Percentiles rank a stretch among this genome's conserved stretches.
These are phyloP conservation scores for Tetramorium parvispinum DNA, from an alignment of 1,140 invertebrate genomes.

Conservation along the genomic window DNA sequence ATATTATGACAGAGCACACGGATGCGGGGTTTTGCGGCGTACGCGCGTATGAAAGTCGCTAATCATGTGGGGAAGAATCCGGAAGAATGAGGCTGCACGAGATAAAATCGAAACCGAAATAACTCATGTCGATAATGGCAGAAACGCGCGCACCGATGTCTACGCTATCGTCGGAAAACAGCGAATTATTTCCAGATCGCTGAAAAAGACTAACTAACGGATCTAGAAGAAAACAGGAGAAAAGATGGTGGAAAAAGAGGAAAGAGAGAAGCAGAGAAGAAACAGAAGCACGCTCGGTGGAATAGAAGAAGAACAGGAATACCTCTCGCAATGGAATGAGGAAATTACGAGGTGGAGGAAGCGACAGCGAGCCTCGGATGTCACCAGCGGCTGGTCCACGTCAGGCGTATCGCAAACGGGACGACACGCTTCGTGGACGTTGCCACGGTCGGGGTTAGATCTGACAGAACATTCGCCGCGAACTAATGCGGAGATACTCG, in stretches of 20 bases:
- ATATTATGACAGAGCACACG: slow-evolving; percentile 36
- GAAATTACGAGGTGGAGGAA: slow-evolving; percentile 67
- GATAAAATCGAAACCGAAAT: background rate
- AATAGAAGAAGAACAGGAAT: slow-evolving; percentile 21
- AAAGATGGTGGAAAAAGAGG: background rate
- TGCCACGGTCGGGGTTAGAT: slow-evolving; percentile 53
- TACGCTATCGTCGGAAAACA: background rate
- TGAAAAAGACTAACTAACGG: slow-evolving; percentile 33
- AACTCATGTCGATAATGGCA: slow-evolving; percentile 11
- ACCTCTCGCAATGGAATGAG: slow-evolving; percentile 65
- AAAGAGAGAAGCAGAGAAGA: slow-evolving; percentile 20
- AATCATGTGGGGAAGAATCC: background rate
- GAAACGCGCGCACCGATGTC: background rate
- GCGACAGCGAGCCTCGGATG: slow-evolving; percentile 64
- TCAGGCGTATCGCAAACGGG: slow-evolving; percentile 70
- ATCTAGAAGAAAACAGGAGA: slow-evolving; percentile 3
- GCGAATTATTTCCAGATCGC: slow-evolving; percentile 23
- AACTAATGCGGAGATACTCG: background rate
- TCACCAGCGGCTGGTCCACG: slow-evolving; percentile 71
- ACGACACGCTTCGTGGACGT: slow-evolving; percentile 71
- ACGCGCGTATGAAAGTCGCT: background rate
- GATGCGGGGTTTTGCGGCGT: background rate
- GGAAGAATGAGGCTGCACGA: background rate
- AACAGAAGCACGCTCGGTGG: background rate
- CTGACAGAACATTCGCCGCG: slow-evolving; percentile 13